These are phyloP conservation scores for Agelas oroides DNA, from an alignment of 37 sponge, comb jelly and placozoan genomes.

Conservation along the genomic window DNA sequence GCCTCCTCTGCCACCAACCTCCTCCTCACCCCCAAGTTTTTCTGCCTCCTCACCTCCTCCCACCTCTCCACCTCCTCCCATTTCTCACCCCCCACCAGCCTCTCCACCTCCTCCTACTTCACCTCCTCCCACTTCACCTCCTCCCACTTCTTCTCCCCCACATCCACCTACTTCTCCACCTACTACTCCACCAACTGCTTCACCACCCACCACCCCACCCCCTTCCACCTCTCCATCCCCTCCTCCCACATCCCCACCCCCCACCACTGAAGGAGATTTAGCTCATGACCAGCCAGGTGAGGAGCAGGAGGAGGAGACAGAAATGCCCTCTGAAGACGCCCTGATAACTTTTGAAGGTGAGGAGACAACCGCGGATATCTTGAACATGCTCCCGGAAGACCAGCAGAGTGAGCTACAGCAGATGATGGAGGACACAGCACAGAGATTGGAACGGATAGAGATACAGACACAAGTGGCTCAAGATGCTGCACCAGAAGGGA, in stretches of 20 bases:
- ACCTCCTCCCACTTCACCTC: neutral
- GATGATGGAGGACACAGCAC: slow-evolving; percentile 17
- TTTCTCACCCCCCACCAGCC: neutral
- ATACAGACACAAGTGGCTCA: neutral
- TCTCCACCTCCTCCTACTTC: slow-evolving; percentile 12
- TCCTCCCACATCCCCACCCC: neutral
- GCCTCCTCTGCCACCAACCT: neutral
- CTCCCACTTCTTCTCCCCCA: neutral
- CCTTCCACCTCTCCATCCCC: neutral
- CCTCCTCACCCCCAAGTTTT: neutral
- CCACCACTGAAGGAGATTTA: neutral
- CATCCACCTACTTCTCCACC: slow-evolving; percentile 1
- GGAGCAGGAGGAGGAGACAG: too few species aligned
- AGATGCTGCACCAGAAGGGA: too few species aligned
- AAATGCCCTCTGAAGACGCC: neutral
- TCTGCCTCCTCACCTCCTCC: neutral
- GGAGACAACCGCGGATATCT: slow-evolving; percentile 18
- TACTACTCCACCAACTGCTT: slow-evolving; percentile 12
- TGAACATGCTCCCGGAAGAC: slow-evolving; percentile 20
- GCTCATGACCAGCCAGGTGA: too few species aligned
- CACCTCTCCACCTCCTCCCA: neutral
- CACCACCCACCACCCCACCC: slow-evolving; percentile 20
- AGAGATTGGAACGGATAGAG: neutral
- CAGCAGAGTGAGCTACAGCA: slow-evolving; percentile 13
- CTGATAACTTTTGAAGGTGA: neutral